phyloP scores from a whole-genome alignment of 2,888 invertebrate species.

The Eurytoma adleriae region DNA sequence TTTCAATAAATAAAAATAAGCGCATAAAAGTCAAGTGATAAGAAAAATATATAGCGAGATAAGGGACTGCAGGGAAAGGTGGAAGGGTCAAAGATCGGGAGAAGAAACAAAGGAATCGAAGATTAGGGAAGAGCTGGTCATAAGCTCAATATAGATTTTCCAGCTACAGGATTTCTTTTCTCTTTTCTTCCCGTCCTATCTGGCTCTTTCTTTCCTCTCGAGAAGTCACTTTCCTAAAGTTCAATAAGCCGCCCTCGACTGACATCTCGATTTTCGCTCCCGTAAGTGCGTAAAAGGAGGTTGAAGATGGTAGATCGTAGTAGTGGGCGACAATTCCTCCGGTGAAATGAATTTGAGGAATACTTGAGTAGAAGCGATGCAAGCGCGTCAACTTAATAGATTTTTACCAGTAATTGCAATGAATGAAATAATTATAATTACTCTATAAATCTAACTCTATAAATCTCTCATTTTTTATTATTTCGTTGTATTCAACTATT shows the following conservation, averaged over 20 bases:
- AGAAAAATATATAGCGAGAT: background rate
- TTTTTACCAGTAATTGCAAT: background rate
- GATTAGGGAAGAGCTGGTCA: background rate
- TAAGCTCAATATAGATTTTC: background rate
- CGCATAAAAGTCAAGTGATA: background rate
- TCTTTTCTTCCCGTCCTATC: background rate
- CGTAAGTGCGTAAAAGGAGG: conserved; percentile 3
- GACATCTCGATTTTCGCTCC: conserved; percentile 13
- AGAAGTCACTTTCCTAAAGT: background rate
- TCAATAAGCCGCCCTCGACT: conserved; percentile 14
- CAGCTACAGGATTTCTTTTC: background rate
- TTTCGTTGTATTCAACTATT: too few species aligned
- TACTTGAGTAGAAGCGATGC: conserved; percentile 3
- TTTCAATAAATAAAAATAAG: background rate
- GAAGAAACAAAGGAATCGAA: conserved; percentile 6
- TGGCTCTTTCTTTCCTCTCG: too few species aligned
- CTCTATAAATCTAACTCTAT: background rate
- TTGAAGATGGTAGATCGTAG: background rate
- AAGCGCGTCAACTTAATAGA: background rate
- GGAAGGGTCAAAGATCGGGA: background rate
- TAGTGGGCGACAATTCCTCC: background rate
- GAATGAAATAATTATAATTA: conserved; percentile 1
- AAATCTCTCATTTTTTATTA: background rate
- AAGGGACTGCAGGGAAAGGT: background rate
- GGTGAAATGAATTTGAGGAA: conserved; percentile 29